Evolutionary conservation across 2,888 invertebrate species (phyloP), one percentile per base, ranked within the genome.

Genomic region (Dioctria linearis): DNA sequence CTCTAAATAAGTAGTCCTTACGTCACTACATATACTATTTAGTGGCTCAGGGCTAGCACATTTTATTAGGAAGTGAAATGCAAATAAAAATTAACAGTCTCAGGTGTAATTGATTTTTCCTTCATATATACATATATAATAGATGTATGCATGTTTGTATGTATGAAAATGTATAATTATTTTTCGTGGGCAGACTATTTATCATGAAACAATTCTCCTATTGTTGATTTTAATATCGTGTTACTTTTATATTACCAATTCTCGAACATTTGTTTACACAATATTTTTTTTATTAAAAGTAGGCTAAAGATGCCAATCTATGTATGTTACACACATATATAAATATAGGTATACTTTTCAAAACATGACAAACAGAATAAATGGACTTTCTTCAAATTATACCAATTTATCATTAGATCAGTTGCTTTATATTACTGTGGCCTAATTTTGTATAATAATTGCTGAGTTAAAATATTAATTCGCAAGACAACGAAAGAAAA

Each of bases 31-130:
- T 9, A 51, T 51, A 6, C 51, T 51, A 11, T 51, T 51, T 51
- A 9, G 51, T n/a, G 6, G 61, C 54, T 54, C 54, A 54, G 54
- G 54, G 54, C 54, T 54, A n/a, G 11, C 8, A 46, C 46, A 46
- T 8, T 11, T 51, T 51, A 51, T 51, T 4, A 25, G 13, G 11
- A 61, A 61, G 6, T 61, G 4, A 61, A 61, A 61, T 4, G 61
- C 61, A 61, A 61, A 40, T 25, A 61, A 37, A 61, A 61, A 61
- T 61, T 61, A 61, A 61, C n/a, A 61, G 37, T 25, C 11, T 39
- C 2, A 25, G 39, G 61, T 51, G 11, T 61, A 61, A 61, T 61
- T 61, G 61, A 61, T 61, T 61, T 61, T 61, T 61, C 25, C 25
- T 25, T 39, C 59, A 59, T 39, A 8, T 3, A 61, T 61, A 54